Base-by-base conservation (phyloP, 2,888 invertebrate genomes). In the Allophyes oxyacanthae region DNA sequence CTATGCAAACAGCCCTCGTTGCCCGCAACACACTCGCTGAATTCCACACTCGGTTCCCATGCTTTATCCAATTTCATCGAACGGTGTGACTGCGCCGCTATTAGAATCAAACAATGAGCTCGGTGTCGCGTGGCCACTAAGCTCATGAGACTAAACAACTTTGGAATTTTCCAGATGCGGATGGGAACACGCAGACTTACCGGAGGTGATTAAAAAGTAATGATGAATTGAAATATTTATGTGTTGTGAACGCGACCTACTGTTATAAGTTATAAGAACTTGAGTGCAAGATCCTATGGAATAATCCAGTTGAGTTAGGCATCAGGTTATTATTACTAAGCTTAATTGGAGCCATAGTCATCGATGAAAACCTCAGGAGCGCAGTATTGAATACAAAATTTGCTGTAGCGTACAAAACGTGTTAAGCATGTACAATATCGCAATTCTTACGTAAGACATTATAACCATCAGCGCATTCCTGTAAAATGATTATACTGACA, bases 61-160 rank as follows among this genome's bases (percentile, higher is more conserved):
- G 91, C 87, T 90, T 90, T 92, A 92, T 93, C 91, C 91, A 86
- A 92, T 92, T 93, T 91, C 92, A 92, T 85, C 86, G 87, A 88
- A 85, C 86, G 82, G 83, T 86, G 85, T 79, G 86, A 85, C 82
- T 86, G 85, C 82, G 84, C 80, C 80, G 83, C 83, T 85, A 83
- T 88, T 86, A 89, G 83, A 86, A 84, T 82, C 82, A 84, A 90
- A 92, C 92, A 92, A 93, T 92, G 84, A 84, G 84, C 80, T 67
- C 78, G 87, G 88, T 89, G 89, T 90, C 86, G 85, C 85, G 85
- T 88, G 83, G 84, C 86, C 78, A 82, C 85, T 82, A 82, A 82
- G 79, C 81, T 77, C 68, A 76, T 83, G 82, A 84, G 83, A 88
- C 84, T 84, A 82, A 86, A 84, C 84, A 84, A 84, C 84, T 77